Conservation (phyloP, 2,113 vertebrate genomes). For the Chionomys nivalis region DNA sequence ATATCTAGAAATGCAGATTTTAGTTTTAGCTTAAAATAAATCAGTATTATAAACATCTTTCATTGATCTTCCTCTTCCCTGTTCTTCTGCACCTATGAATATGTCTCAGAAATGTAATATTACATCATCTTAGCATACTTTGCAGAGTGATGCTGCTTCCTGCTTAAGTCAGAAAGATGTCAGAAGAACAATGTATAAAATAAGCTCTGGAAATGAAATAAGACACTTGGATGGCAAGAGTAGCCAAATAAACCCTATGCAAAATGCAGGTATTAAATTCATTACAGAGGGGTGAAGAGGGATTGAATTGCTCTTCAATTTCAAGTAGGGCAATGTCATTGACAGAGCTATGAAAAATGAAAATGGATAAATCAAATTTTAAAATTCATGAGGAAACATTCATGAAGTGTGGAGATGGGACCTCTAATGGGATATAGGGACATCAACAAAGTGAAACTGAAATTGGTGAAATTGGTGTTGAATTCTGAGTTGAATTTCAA, state of each 20-base stretch:
- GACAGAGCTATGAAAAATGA: not conserved
- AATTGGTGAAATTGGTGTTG: not conserved
- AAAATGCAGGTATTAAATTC: not conserved
- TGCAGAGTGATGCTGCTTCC: not conserved
- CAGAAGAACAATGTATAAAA: not conserved
- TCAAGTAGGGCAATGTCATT: not conserved
- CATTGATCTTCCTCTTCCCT: not conserved
- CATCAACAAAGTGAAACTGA: not conserved
- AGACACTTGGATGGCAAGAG: not conserved
- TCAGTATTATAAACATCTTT: constrained; percentile 19
- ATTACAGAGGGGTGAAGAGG: not conserved
- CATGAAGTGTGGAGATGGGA: not conserved
- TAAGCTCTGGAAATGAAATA: not conserved
- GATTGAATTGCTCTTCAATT: not conserved
- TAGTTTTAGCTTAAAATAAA: constrained; percentile 57
- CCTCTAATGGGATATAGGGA: not conserved
- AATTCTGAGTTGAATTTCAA: not conserved
- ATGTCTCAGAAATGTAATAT: not conserved
- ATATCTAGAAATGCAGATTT: constrained; percentile 49
- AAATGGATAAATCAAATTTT: not conserved
- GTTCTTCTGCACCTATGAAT: not conserved
- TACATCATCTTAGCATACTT: not conserved
- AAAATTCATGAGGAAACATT: constrained; percentile 17
- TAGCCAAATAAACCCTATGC: not conserved
- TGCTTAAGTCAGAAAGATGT: not conserved